A percentile compares a stretch with the other conserved stretches of the same genome.
These are phyloP conservation scores for Diogma glabrata DNA, from an alignment of 2,888 invertebrate genomes.

Conservation along the genomic window DNA sequence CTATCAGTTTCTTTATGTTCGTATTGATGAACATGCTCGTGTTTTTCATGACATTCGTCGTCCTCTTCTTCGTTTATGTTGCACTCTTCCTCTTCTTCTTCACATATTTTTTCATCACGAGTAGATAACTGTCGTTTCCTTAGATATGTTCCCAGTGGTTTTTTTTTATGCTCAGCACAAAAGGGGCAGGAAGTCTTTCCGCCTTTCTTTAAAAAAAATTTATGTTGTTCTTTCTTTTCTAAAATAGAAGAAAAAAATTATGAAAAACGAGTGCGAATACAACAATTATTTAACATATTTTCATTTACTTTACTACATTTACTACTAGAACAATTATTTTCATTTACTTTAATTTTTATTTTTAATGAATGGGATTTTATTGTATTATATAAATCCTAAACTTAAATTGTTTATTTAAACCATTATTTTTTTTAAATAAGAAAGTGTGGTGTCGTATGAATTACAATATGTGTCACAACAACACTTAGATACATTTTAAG, in stretches of 20 bases:
- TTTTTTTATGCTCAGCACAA: conserved; percentile 42
- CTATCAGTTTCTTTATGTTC: conserved; percentile 29
- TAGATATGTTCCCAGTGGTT: conserved; percentile 40
- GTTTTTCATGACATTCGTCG: conserved; percentile 12
- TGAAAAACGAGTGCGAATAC: neutral
- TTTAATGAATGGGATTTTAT: no score
- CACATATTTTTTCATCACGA: conserved; percentile 39
- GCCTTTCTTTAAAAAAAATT: conserved; percentile 21
- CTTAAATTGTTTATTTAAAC: no score
- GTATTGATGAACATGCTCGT: conserved; percentile 39
- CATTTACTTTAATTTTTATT: no score
- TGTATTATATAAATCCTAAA: no score
- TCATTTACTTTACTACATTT: no score
- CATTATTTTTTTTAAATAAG: no score
- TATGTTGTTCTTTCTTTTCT: conserved; percentile 27
- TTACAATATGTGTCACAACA: no score
- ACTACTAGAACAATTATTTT: no score
- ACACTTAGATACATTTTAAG: no score
- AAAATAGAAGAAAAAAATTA: conserved; percentile 11
- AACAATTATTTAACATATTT: no score
- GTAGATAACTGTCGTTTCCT: conserved; percentile 39
- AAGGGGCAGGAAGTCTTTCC: conserved; percentile 35
- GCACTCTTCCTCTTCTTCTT: conserved; percentile 38
- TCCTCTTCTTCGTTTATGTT: conserved; percentile 23
- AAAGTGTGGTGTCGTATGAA: no score